Percentiles rank a stretch among this genome's conserved stretches.
These are phyloP conservation scores for Pontoporia blainvillei DNA, from an alignment of 2,113 vertebrate genomes.

Conservation along the genomic window DNA sequence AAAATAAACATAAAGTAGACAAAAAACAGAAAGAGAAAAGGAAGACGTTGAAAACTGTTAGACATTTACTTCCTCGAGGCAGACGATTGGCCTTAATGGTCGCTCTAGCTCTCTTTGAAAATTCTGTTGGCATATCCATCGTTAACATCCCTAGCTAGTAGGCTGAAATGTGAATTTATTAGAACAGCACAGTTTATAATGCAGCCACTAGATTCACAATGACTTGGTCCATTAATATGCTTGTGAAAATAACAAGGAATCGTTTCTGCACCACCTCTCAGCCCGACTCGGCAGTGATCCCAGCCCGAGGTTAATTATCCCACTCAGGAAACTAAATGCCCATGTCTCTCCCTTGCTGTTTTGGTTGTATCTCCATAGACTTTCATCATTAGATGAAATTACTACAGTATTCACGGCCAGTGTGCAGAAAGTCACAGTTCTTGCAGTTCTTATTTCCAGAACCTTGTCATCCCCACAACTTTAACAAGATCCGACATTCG, in stretches of 20 bases:
- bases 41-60: neutral
- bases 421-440: neutral
- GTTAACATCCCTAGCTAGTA: neutral
- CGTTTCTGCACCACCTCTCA: neutral
- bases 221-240: neutral
- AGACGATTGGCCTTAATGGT: neutral
- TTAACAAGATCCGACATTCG: neutral
- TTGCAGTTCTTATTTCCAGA: conserved; percentile 36
- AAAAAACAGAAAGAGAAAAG: neutral
- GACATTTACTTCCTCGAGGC: neutral
- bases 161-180: neutral
- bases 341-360: neutral
- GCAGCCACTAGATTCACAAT: neutral
- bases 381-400: conserved; percentile 2
- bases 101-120: neutral
- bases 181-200: neutral
- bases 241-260: neutral
- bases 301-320: neutral
- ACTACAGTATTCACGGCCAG: neutral
- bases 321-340: neutral
- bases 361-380: neutral
- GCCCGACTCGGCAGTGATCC: neutral
- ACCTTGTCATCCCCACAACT: neutral
- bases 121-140: neutral
- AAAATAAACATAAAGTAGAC: neutral